These are phyloP conservation scores for Eumeta japonica DNA, from an alignment of 1,140 invertebrate species.

Conservation along the genomic window DNA sequence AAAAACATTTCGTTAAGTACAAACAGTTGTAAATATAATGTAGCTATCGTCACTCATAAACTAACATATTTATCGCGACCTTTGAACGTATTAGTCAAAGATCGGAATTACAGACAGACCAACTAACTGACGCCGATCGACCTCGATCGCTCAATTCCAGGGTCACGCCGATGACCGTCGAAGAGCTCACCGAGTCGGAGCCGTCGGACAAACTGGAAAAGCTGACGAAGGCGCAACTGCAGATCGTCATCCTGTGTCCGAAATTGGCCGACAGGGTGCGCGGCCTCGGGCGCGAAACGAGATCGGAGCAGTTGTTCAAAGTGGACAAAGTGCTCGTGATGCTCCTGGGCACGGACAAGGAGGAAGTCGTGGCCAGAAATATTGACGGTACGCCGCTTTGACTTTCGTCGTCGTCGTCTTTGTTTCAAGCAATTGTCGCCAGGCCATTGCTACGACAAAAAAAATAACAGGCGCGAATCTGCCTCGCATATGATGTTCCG, in stretches of 20 bases:
- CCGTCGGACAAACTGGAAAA: conserved; percentile 60
- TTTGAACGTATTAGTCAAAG: too few relatives aligned
- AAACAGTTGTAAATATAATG: too few relatives aligned
- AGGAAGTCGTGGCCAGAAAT: conserved; percentile 32
- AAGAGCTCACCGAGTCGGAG: conserved; percentile 64
- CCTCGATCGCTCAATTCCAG: too few relatives aligned
- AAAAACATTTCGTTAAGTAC: too few relatives aligned
- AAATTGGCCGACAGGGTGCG: conserved; percentile 64
- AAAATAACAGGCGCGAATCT: too few relatives aligned
- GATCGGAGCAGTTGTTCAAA: conserved; percentile 64
- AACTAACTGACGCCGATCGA: too few relatives aligned
- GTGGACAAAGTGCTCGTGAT: conserved; percentile 74
- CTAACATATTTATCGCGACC: too few relatives aligned
- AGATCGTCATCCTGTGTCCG: conserved; percentile 78
- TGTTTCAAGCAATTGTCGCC: conserved; percentile 4
- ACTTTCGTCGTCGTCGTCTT: conserved; percentile 9
- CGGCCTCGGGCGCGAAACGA: conserved; percentile 57
- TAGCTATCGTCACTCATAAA: too few relatives aligned
- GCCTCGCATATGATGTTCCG: too few relatives aligned
- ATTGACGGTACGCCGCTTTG: conserved; percentile 44
- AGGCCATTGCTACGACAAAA: too few relatives aligned
- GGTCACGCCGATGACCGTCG: conserved; percentile 70
- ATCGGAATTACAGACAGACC: too few relatives aligned
- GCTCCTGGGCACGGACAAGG: conserved; percentile 68
- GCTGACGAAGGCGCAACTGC: conserved; percentile 66